Base-by-base conservation (phyloP, 2,113 vertebrate genomes). In the Mesitornis unicolor region DNA sequence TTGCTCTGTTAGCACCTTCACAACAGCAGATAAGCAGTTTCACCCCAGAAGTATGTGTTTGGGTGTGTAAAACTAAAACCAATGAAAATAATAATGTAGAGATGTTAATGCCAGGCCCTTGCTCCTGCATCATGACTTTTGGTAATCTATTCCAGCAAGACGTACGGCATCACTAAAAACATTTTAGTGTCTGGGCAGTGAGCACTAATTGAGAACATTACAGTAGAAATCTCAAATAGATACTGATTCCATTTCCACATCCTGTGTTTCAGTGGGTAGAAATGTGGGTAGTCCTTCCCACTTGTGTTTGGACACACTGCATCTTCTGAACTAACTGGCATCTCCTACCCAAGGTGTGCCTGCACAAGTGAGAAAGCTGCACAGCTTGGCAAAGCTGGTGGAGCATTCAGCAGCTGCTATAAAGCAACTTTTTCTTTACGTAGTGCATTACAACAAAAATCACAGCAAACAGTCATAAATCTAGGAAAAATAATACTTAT, bases 211-310 rank as follows among this genome's bases (percentile, higher is more conserved):
- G 31, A 79, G 86, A 93, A 73, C 48, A 84, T 75, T 75, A 45
- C 89, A 78, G 50, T 43, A 80, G 18, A 36, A 96, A 56, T 73
- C 10, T 13, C 65, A 92, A 77, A 83, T n/a, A 68, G 61, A 68
- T 68, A 90, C 67, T 88, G 86, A 88, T 90, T 89, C 57, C 68
- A 53, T 85, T 94, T 92, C 89, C 59, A 51, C 36, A 70, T n/a
- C 40, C 65, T 64, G 47, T 13, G 14, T 94, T 93, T 95, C 13
- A 15, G 80, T 70, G 56, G 69, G 63, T 61, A 77, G 65, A 90
- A 92, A 95, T 68, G 65, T 35, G 91, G 90, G 70, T 24, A 91
- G 43, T 86, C 73, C 80, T 95, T 73, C 64, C 86, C 54, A 38
- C 73, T 86, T 83, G 53, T 80, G 64, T 42, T 81, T 29, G 29